Base-by-base conservation (phyloP, 2,113 vertebrate genomes). In the Seriola rivoliana region DNA sequence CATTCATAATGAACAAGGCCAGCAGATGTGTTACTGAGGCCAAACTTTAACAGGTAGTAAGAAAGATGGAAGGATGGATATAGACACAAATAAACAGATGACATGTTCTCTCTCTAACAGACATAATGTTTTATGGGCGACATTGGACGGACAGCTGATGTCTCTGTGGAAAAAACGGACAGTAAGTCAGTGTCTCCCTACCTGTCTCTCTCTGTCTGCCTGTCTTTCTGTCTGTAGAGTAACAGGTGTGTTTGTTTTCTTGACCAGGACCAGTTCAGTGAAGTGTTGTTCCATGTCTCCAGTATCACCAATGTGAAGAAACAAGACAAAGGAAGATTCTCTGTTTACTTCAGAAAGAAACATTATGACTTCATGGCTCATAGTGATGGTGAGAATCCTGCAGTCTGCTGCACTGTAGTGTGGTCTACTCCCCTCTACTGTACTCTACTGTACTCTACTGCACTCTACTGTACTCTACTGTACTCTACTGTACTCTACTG, bases 301-400 rank as follows among this genome's bases (percentile, higher is more conserved):
- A 94, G 91, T 58, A 91, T 96, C 77, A 95, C 93, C 62, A 94
- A 90, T 0, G 75, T 96, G 11, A 92, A 89, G 44, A 75, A 86
- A 67, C 92, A 85, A 46, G 94, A 95, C 17, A 93, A 86, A 55
- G 46, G 91, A 1, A 85, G 87, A 48, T 96, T 96, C 77, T 93
- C 93, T 0, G 50, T 96, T 14, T 89, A 91, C 84, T 94, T 95
- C 90, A 88, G 69, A 71, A 96, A 95, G 89, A 96, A 95, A 82
- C 93, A 87, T 54, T 94, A 94, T 50, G 95, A 96, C 67, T 96
- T 96, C 86, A 93, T 95, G 95, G 95, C 94, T 73, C 92, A 95
- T 54, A 95, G 5, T 44, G 86, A 93, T 0, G 94, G 94, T 96
- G 52, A 85, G 78, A 71, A 44, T 9, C 12, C 16, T 40, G 11